phyloP scores from a whole-genome alignment of 2,113 vertebrate genomes.

The Pelecanus crispus region DNA sequence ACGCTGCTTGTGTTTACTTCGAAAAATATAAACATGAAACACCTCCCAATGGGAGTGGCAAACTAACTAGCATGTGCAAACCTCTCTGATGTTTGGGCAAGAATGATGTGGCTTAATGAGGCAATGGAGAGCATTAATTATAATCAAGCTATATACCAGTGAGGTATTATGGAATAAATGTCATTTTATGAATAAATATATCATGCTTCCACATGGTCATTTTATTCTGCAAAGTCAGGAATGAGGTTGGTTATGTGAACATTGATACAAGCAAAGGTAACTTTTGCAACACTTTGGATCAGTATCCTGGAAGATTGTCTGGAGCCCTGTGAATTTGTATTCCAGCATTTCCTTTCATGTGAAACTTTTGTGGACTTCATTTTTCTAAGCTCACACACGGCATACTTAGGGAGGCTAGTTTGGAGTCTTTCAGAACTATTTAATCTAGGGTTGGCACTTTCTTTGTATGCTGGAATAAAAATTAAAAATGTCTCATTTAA shows the following conservation, averaged over 20 bases:
- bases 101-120: background rate
- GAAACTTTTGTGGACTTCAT: background rate
- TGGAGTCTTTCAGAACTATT: background rate
- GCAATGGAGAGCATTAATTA: background rate
- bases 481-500: background rate
- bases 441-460: background rate
- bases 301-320: background rate
- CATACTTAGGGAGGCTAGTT: background rate
- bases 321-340: background rate
- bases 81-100: background rate
- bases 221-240: background rate
- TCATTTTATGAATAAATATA: background rate
- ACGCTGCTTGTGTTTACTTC: background rate
- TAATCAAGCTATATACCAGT: background rate
- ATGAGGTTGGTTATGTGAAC: background rate
- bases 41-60: background rate
- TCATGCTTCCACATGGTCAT: background rate
- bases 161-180: background rate
- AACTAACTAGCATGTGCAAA: background rate
- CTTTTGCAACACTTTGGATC: background rate
- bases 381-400: background rate
- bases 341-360: background rate
- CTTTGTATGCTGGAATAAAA: background rate
- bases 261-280: background rate
- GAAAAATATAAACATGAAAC: slow-evolving; percentile 1